Evolutionary conservation across 2,797 vertebrate species (phyloP), one percentile per base, ranked within the genome.

Genomic region (Huso huso): DNA sequence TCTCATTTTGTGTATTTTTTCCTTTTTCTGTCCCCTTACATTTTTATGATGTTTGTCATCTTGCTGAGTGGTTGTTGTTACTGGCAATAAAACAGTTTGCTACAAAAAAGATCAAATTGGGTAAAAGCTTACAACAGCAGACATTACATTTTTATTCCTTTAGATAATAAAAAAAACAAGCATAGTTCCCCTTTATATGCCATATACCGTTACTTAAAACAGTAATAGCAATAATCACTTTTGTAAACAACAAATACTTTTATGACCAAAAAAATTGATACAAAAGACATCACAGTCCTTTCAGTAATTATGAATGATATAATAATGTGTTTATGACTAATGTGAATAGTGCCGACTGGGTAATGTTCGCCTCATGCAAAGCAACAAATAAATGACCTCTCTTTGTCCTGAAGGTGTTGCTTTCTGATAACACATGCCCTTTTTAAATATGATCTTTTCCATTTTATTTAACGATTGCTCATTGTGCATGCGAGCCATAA

Each of bases 361-460:
- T 86, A 85, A 88, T 82, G 82, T 87, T 85, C 81, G 84, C 72
- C 74, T 82, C 77, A 82, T 87, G 68, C 63, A 10, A 61, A 83
- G 80, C 77, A 87, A 84, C 83, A 84, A 78, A 82, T 88, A 87
- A 88, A 88, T 89, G 88, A 86, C 87, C 83, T 88, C 77, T 81
- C 84, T 80, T 88, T 88, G 86, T 89, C 83, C 82, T 88, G 85
- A 84, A 89, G 84, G 86, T 88, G 84, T 85, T 86, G 66, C 74
- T 74, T 80, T 87, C 81, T 83, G 88, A 88, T 87, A 89, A 86
- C 85, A 84, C 81, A 79, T 81, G 86, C 81, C 75, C 81, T 80
- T 83, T 84, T 86, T 82, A 85, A 86, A 81, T 78, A 74, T 78
- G 15, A 4, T 7, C 6, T n/a, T 58, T 58, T 13, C 55, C 12